Conservation (phyloP, 2,797 vertebrate species). For the Phyllotis vaccarum region DNA sequence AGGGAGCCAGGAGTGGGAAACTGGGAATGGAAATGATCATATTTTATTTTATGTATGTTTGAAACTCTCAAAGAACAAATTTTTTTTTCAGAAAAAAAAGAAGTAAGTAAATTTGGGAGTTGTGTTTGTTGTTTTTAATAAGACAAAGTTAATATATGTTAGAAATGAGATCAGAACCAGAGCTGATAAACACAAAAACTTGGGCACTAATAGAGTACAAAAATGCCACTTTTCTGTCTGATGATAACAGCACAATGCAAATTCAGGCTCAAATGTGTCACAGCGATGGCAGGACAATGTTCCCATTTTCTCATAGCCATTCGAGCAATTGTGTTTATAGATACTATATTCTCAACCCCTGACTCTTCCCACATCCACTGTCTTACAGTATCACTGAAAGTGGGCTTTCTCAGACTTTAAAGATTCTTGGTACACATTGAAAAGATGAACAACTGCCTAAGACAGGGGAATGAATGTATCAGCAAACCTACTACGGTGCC, state of each 20-base stretch:
- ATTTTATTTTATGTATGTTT: background rate
- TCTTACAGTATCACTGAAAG: background rate
- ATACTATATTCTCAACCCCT: background rate
- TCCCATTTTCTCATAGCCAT: background rate
- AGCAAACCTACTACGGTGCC: background rate
- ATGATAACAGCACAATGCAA: background rate
- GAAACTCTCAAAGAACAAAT: background rate
- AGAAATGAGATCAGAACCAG: background rate
- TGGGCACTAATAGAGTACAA: background rate
- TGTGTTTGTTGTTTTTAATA: background rate
- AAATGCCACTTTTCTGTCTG: background rate
- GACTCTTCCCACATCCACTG: background rate
- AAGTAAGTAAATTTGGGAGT: background rate
- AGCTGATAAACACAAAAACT: background rate
- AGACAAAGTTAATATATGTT: background rate
- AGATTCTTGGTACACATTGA: background rate
- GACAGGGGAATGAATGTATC: background rate
- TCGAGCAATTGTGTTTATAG: background rate
- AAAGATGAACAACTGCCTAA: background rate
- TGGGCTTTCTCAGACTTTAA: background rate
- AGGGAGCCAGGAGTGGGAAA: background rate
- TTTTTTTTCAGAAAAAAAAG: background rate
- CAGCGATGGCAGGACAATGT: rapidly evolving
- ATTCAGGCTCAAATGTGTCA: background rate
- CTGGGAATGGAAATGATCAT: background rate